A percentile compares a stretch with the other conserved stretches of the same genome.
Evolutionary conservation across 2,888 invertebrate species (phyloP).

Genomic region (Hirtodrosophila trivittata): DNA sequence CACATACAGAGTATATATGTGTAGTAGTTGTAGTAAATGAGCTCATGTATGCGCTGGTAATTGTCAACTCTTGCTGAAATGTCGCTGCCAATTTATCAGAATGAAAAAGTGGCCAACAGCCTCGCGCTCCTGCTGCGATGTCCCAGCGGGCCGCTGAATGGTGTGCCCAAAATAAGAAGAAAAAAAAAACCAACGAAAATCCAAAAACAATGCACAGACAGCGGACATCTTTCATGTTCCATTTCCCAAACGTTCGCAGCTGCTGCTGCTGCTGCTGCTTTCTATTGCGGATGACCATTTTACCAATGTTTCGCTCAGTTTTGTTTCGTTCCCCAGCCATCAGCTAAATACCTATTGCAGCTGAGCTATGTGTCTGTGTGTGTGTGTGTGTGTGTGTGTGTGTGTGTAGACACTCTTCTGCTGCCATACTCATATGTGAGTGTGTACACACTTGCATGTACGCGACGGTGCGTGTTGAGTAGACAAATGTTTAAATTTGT

Average conservation of each 20-base stretch:
- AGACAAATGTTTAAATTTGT: conserved; percentile 78
- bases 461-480: conserved; percentile 74
- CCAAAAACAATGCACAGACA: conserved; percentile 32
- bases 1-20: conserved; percentile 8
- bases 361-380: conserved; percentile 8
- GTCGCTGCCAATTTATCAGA: conserved; percentile 77
- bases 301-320: conserved; percentile 79
- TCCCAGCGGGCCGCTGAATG: conserved; percentile 35
- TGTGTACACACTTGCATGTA: conserved; percentile 27
- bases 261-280: conserved; percentile 34
- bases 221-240: conserved; percentile 44
- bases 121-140: conserved; percentile 40
- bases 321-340: conserved; percentile 30
- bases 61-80: conserved; percentile 76
- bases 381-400: conserved; percentile 18
- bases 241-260: conserved; percentile 10
- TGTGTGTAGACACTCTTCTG: conserved; percentile 1
- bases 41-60: conserved; percentile 63
- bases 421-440: too few relatives aligned
- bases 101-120: conserved; percentile 57
- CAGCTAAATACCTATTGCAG: background rate
- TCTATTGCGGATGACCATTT: conserved; percentile 81
- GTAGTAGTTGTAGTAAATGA: conserved; percentile 16
- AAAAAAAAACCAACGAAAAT: conserved; percentile 1
- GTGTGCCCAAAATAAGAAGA: conserved; percentile 9